Base-by-base conservation (phyloP, 2,797 vertebrate genomes). In the Smutsia temminckii region DNA sequence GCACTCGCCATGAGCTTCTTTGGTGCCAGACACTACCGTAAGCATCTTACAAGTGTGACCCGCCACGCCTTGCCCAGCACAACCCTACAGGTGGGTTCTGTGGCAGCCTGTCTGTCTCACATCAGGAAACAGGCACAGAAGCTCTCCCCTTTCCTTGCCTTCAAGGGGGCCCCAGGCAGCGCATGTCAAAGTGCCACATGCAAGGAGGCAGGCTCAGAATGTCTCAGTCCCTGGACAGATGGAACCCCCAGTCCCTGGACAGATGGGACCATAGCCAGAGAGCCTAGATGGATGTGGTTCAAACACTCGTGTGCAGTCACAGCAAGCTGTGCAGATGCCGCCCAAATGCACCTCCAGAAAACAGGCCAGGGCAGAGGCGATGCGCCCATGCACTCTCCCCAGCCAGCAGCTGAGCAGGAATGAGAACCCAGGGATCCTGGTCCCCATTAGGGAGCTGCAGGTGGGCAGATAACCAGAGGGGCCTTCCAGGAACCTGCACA, bases 211-310 rank as follows among this genome's bases (percentile, higher is more conserved):
- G 13, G 18, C 34, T 72, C 20, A 8, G 71, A 34, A 27, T 6
- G 1, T 5, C 23, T 13, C 34, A 13, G 46, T 46, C 46, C 46
- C 34, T 0, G 64, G 11, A 1, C 0, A 4, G 18, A 1, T 0
- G 4, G 25, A 51, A 29, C 46, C 75, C 4, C 53, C 5, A 1
- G 32, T 81, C 34, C 17, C 20, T 1, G 37, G 37, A 13, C 53
- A n/a, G 49, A 23, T 3, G n/a, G n/a, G 55, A 27, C 18, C 42
- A 3, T 2, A 9, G 42, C 57, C 64, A 23, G 32, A 11, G 8
- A 79, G 32, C 32, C 55, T 63, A 37, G 59, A 13, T 27, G 2
- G 25, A 87, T 72, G 23, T 1, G 29, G 40, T 25, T 69, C 78
- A n/a, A 25, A 40, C 6, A 25, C 8, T 25, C 8, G 1, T 1